Percentiles rank a stretch among this genome's conserved stretches.
phyloP scores from a whole-genome alignment of 2,888 invertebrate genomes.

The Leptopilina drosophilae region DNA sequence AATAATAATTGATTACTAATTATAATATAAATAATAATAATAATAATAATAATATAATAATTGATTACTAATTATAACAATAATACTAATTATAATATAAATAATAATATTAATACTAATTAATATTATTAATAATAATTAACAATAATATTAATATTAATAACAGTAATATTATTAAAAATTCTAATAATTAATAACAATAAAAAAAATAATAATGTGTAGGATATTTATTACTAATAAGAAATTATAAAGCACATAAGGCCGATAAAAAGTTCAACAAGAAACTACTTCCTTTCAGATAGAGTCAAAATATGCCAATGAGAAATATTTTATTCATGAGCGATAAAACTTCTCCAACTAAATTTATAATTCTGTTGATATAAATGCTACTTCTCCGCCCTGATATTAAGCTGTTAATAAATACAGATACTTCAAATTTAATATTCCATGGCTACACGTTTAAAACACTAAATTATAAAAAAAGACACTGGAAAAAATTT shows the following conservation, averaged over 20 bases:
- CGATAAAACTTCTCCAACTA: slow-evolving; percentile 2
- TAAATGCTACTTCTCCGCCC: neutral
- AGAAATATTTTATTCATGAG: slow-evolving; percentile 28
- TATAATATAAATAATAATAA: no score
- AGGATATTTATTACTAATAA: neutral
- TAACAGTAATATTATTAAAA: no score
- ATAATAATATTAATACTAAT: no score
- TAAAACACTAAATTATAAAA: neutral
- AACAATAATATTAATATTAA: no score
- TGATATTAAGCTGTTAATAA: neutral
- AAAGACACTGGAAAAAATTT: neutral
- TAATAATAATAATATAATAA: no score
- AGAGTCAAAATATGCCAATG: neutral
- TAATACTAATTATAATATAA: no score
- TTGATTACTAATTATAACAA: no score
- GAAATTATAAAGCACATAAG: slow-evolving; percentile 10
- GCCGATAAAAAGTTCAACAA: neutral
- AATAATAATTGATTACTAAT: no score
- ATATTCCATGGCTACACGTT: neutral
- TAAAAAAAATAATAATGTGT: neutral
- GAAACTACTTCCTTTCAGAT: slow-evolving; percentile 20
- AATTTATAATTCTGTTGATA: slow-evolving; percentile 4
- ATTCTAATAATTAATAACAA: neutral
- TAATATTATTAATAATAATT: no score
- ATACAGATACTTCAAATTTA: neutral